Evolutionary conservation across 1,140 invertebrate genomes (phyloP).

Genomic region (Trichonephila inaurata): DNA sequence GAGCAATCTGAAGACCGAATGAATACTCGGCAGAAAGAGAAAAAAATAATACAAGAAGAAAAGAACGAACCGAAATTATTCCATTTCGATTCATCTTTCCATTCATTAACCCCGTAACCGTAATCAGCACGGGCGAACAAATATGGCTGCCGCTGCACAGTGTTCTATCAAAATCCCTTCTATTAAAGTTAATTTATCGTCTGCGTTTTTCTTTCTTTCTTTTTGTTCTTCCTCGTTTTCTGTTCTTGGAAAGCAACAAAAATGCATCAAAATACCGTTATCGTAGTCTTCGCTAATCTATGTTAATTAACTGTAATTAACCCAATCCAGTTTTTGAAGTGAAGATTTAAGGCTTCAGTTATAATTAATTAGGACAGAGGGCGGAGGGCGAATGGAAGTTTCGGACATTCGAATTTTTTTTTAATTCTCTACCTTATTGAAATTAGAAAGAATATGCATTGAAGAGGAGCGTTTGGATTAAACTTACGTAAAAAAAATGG

Average conservation of each 20-base stretch:
- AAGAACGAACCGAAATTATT: conserved; percentile 23
- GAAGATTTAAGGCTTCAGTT: conserved; percentile 20
- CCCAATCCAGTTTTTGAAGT: conserved; percentile 59
- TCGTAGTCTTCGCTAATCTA: conserved; percentile 52
- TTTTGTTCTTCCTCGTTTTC: not conserved
- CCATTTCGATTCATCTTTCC: conserved; percentile 39
- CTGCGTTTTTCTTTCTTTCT: conserved; percentile 4
- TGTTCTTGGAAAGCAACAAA: conserved; percentile 1
- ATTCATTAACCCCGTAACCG: conserved; percentile 34
- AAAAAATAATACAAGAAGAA: not conserved
- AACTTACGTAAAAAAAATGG: not conserved
- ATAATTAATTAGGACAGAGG: conserved; percentile 44
- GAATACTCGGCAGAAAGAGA: not conserved
- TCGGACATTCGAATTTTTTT: conserved; percentile 20
- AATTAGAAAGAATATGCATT: not conserved
- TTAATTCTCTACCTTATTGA: not conserved
- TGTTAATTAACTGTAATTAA: conserved; percentile 68
- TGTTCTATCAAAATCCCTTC: conserved; percentile 28
- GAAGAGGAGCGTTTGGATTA: not conserved
- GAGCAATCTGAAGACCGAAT: not conserved
- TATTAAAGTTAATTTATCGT: conserved; percentile 53
- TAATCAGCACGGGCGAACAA: conserved; percentile 41
- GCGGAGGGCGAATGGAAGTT: not conserved
- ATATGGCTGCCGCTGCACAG: not conserved
- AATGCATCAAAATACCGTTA: conserved; percentile 28